Evolutionary conservation across 2,113 vertebrate species (phyloP).

Genomic region (Centrocercus urophasianus): DNA sequence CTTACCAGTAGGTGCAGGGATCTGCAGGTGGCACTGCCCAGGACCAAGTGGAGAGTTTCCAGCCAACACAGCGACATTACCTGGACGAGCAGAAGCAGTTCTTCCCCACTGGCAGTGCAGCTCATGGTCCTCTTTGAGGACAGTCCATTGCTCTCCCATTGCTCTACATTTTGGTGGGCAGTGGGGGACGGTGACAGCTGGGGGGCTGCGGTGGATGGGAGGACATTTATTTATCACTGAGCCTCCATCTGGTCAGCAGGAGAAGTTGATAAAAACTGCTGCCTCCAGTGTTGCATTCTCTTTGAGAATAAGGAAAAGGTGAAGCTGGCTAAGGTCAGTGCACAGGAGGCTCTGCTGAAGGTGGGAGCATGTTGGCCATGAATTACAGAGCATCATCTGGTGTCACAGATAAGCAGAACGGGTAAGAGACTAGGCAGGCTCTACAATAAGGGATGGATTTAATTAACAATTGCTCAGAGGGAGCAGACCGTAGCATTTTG

Average conservation of each 20-base stretch:
- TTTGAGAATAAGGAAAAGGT: constrained; percentile 58
- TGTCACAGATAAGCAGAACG: constrained; percentile 56
- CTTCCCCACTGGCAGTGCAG: not conserved
- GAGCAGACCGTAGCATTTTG: constrained; percentile 58
- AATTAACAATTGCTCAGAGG: constrained; percentile 67
- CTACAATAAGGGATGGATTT: constrained; percentile 67
- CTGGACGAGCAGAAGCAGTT: not conserved
- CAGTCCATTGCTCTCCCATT: not conserved
- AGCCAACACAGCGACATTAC: not conserved
- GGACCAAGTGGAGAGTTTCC: not conserved
- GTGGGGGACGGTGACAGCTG: rapidly evolving
- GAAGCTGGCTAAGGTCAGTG: constrained; percentile 60
- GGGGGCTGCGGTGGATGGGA: not conserved
- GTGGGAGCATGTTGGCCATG: constrained; percentile 54
- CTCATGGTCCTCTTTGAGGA: not conserved
- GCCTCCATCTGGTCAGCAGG: constrained; percentile 47
- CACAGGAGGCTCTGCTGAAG: constrained; percentile 40
- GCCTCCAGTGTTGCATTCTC: not conserved
- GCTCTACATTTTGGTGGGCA: not conserved
- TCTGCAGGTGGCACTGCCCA: constrained; percentile 9
- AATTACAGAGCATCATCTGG: constrained; percentile 70
- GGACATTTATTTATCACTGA: constrained; percentile 45
- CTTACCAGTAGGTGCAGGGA: not conserved
- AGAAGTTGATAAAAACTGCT: constrained; percentile 60
- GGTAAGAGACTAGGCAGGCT: constrained; percentile 52